phyloP scores from a whole-genome alignment of 1,140 invertebrate genomes.

The Chironomus tepperi region DNA sequence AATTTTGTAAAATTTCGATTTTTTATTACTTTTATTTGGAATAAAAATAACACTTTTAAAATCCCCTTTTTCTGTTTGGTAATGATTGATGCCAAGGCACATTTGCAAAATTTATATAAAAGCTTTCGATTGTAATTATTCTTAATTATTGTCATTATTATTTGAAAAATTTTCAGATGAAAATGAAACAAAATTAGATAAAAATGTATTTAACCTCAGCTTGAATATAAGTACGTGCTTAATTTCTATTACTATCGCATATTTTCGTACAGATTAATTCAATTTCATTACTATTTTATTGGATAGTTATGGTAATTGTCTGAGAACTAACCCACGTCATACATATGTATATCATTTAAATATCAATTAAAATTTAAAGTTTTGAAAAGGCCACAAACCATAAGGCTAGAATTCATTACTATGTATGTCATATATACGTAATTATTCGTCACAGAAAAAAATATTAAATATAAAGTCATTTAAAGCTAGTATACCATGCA shows the following conservation, averaged over 20 bases:
- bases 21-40: neutral
- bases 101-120: too few species aligned
- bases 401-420: too few species aligned
- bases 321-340: neutral
- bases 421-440: too few species aligned
- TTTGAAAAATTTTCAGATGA: too few species aligned
- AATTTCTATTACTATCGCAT: too few species aligned
- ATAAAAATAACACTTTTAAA: neutral
- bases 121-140: too few species aligned
- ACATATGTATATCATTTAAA: too few species aligned
- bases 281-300: neutral
- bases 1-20: neutral
- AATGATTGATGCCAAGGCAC: neutral
- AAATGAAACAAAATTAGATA: neutral
- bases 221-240: slow-evolving; percentile 7
- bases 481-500: slow-evolving; percentile 29
- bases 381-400: too few species aligned
- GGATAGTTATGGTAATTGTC: neutral
- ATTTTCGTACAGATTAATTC: too few species aligned
- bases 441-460: too few species aligned
- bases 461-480: slow-evolving; percentile 30
- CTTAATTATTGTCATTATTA: too few species aligned
- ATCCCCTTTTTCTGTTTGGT: neutral
- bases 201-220: neutral
- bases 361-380: too few species aligned